Evolutionary conservation across 2,797 vertebrate genomes (phyloP).

Genomic region (Etheostoma nigrum): DNA sequence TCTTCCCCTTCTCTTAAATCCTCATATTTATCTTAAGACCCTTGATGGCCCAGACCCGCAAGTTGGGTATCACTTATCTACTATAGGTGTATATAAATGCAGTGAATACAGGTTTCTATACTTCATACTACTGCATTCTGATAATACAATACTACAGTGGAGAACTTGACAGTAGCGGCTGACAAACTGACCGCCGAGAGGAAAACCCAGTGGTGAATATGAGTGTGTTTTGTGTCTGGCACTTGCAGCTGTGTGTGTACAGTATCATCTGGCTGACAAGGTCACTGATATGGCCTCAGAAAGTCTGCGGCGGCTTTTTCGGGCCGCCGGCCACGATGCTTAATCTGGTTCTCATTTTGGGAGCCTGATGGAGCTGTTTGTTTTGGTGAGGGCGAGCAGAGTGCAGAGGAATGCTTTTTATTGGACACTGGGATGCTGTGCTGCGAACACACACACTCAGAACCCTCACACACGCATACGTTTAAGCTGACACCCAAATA

Average conservation of each 20-base stretch:
- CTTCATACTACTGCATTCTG: conserved; percentile 25
- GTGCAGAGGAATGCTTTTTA: conserved; percentile 74
- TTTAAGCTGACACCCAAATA: conserved; percentile 58
- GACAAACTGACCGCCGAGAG: conserved; percentile 46
- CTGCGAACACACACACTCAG: conserved; percentile 42
- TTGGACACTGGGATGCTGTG: conserved; percentile 57
- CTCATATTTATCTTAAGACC: background rate
- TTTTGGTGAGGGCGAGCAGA: conserved; percentile 76
- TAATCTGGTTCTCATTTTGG: conserved; percentile 83
- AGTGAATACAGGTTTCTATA: background rate
- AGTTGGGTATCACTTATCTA: background rate
- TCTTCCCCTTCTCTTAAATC: background rate
- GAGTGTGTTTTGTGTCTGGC: conserved; percentile 60
- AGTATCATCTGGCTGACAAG: conserved; percentile 74
- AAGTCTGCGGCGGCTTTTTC: conserved; percentile 64
- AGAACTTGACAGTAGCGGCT: conserved; percentile 8
- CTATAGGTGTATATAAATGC: no score
- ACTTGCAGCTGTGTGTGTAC: conserved; percentile 63
- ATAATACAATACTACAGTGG: conserved; percentile 32
- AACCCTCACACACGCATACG: conserved; percentile 20
- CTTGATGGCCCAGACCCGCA: background rate
- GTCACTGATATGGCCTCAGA: conserved; percentile 68
- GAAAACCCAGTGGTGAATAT: conserved; percentile 41
- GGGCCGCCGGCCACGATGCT: conserved; percentile 59
- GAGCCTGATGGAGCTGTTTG: conserved; percentile 77